Conservation (phyloP, 2,888 invertebrate genomes). For the Sinohyriopsis cumingii region DNA sequence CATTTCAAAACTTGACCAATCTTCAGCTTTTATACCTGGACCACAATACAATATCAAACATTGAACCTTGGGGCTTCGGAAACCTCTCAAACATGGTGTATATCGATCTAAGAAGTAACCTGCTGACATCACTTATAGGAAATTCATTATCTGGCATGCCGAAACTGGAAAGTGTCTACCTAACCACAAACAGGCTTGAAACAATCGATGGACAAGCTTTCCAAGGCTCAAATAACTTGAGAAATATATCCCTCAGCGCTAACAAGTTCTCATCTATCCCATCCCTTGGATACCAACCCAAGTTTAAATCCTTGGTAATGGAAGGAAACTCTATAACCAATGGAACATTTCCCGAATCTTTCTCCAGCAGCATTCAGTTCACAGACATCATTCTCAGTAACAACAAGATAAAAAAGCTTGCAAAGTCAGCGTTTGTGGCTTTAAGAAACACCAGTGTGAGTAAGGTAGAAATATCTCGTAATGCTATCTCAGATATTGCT, state of each 20-base stretch:
- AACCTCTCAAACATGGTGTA: slow-evolving; percentile 18
- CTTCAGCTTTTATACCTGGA: slow-evolving; percentile 29
- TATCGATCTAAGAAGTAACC: slow-evolving; percentile 43
- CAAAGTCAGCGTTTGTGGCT: slow-evolving; percentile 36
- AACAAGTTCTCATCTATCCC: slow-evolving; percentile 44
- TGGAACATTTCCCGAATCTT: slow-evolving; percentile 47
- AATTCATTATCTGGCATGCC: slow-evolving; percentile 34
- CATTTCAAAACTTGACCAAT: slow-evolving; percentile 21
- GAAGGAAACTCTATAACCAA: slow-evolving; percentile 45
- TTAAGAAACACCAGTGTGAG: slow-evolving; percentile 31
- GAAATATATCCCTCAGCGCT: slow-evolving; percentile 34
- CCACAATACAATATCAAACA: slow-evolving; percentile 31
- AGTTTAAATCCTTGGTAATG: slow-evolving; percentile 42
- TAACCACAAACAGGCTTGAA: slow-evolving; percentile 38
- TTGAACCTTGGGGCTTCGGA: slow-evolving; percentile 40
- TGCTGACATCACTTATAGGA: slow-evolving; percentile 25
- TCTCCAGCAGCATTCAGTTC: slow-evolving; percentile 16
- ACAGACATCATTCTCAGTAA: slow-evolving; percentile 43
- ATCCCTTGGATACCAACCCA: slow-evolving; percentile 27
- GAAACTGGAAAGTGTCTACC: slow-evolving; percentile 26
- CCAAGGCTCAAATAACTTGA: slow-evolving; percentile 21
- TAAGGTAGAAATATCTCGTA: slow-evolving; percentile 48
- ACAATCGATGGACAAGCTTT: slow-evolving; percentile 37
- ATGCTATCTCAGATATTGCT: slow-evolving; percentile 38
- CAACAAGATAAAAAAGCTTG: slow-evolving; percentile 41